Evolutionary conservation across 2,888 invertebrate species (phyloP).

Genomic region (Drosophila mimica): DNA sequence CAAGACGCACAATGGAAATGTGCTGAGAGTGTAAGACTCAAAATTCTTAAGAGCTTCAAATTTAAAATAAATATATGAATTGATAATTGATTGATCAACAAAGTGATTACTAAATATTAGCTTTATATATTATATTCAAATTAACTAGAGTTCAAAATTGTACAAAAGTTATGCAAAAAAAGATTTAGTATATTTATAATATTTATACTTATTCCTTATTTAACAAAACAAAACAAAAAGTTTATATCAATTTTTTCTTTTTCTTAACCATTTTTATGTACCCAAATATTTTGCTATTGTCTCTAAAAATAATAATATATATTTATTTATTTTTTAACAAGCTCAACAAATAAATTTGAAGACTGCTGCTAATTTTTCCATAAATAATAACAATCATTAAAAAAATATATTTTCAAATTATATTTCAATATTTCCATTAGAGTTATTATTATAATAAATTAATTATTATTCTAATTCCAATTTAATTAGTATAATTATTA

Average conservation of each 20-base stretch:
- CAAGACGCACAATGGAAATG: slow-evolving; percentile 43
- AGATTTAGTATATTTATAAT: neutral
- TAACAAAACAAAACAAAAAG: too few relatives aligned
- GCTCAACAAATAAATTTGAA: neutral
- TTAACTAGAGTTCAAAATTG: neutral
- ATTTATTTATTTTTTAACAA: neutral
- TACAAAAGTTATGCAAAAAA: neutral
- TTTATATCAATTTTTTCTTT: neutral
- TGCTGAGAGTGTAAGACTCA: neutral
- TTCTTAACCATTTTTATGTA: neutral
- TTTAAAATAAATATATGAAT: neutral
- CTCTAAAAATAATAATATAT: neutral
- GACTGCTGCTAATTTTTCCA: neutral
- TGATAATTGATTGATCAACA: neutral
- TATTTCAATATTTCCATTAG: too few relatives aligned
- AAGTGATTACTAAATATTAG: neutral
- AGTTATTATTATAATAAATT: neutral
- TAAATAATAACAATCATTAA: neutral
- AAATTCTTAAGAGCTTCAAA: neutral
- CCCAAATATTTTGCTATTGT: neutral
- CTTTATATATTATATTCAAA: too few relatives aligned
- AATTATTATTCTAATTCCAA: too few relatives aligned
- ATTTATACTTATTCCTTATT: neutral
- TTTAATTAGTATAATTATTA: neutral
- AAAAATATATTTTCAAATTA: neutral